A percentile compares a stretch with the other conserved stretches of the same genome.
These are phyloP conservation scores for Tanytarsus gracilentus DNA, from an alignment of 2,888 invertebrate species.

Conservation along the genomic window DNA sequence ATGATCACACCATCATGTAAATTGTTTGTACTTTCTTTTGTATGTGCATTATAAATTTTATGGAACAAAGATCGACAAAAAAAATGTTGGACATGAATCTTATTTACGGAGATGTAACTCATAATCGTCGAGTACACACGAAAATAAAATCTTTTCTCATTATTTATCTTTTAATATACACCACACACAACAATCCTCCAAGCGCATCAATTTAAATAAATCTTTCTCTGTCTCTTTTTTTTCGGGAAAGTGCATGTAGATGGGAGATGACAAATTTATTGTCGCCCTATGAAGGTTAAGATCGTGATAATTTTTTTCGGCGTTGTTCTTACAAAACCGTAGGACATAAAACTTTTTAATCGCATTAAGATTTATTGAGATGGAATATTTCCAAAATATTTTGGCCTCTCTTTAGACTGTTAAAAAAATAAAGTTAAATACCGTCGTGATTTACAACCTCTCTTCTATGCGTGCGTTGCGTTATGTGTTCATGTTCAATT, in stretches of 20 bases:
- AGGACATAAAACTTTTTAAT: no score
- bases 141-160: not conserved
- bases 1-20: conserved; percentile 8
- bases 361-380: no score
- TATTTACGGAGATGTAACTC: not conserved
- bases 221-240: no score
- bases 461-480: not conserved
- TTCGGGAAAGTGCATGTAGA: no score
- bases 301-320: no score
- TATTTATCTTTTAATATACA: conserved; percentile 1
- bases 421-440: not conserved
- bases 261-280: no score
- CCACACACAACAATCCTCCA: not conserved
- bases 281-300: no score
- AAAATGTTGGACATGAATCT: not conserved
- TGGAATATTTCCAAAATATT: no score
- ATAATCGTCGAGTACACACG: not conserved
- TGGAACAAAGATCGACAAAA: not conserved
- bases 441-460: conserved; percentile 10
- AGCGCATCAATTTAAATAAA: not conserved
- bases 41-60: not conserved
- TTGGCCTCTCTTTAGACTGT: not conserved
- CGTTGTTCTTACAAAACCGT: no score
- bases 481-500: conserved; percentile 21
- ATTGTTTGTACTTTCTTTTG: conserved; percentile 27